Base-by-base conservation (phyloP, 2,888 invertebrate species). In the Caradrina clavipalpis region DNA sequence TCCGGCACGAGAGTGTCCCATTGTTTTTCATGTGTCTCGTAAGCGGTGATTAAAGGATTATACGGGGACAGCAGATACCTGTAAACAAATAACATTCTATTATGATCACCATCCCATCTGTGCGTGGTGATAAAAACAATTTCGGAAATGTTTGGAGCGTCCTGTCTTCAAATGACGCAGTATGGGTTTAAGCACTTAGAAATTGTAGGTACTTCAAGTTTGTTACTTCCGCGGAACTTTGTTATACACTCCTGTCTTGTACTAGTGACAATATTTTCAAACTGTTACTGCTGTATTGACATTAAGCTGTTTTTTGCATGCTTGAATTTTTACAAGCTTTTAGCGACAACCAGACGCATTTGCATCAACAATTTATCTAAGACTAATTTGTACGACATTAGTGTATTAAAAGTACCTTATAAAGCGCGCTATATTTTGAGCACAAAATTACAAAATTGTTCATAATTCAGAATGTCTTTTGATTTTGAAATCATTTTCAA, bases 1-100 rank as follows among this genome's bases (percentile, higher is more conserved):
- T 63, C 61, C 57, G 53, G 57, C 45, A 19, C 50, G 31, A 19
- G 31, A 68, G 61, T 67, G 55, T 61, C 49, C 58, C 71, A 68
- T 78, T 78, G 72, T 64, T 76, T 78, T 80, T 78, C 57, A 78
- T 76, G 64, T 35, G 61, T 55, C 67, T 78, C 67, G 54, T 80
- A 76, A 71, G 61, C 22, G 42, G n/a, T 31, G 54, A 75, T 75
- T 67, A 68, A 62, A 57, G 76, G 67, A 68, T 78, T 80, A 71
- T 67, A 21, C 26, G 54, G 63, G 54, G 56, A 63, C 53, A 51
- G 45, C 47, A 69, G 49, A 42, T 62, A 75, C 80, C 70, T 70
- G 53, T 53, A 19, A 63, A 70, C 75, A 79, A 79, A 79, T 79
- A 70, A 69, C 62, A 56, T 69, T 74, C 2, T 61, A 60, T 63